Percentiles rank a stretch among this genome's conserved stretches.
Evolutionary conservation across 2,888 invertebrate genomes (phyloP).

Genomic region (Netelia virgata): DNA sequence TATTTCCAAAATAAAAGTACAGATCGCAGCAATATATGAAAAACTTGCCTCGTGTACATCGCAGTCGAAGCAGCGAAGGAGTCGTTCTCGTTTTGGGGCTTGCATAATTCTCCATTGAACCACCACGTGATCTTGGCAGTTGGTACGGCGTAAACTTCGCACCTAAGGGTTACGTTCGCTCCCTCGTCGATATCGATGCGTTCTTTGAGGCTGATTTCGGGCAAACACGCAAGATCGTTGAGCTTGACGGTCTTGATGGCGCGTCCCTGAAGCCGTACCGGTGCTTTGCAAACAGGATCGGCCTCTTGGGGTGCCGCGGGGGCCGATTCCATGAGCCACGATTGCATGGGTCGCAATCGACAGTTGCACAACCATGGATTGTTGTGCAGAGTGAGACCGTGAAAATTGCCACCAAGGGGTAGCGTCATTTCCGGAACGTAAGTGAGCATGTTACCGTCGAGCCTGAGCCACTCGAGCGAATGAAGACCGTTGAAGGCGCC

Average conservation of each 20-base stretch:
- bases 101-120: conserved; percentile 90
- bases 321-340: conserved; percentile 89
- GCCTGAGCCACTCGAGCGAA: conserved; percentile 93
- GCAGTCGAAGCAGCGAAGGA: conserved; percentile 72
- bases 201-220: conserved; percentile 91
- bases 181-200: conserved; percentile 92
- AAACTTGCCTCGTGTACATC: conserved; percentile 72
- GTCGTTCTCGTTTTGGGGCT: conserved; percentile 89
- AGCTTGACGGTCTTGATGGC: conserved; percentile 89
- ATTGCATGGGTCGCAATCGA: conserved; percentile 90
- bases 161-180: conserved; percentile 92
- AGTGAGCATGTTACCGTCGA: conserved; percentile 93
- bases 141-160: conserved; percentile 93
- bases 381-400: conserved; percentile 93
- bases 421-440: conserved; percentile 85
- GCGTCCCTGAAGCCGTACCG: conserved; percentile 89
- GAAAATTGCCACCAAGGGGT: conserved; percentile 90
- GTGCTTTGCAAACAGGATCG: conserved; percentile 92
- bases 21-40: neutral
- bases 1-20: neutral
- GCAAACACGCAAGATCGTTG: conserved; percentile 92
- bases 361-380: conserved; percentile 97
- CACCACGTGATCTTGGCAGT: conserved; percentile 94
- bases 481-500: conserved; percentile 93
- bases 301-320: conserved; percentile 92